Percentiles rank a stretch among this genome's conserved stretches.
These are phyloP conservation scores for Sula dactylatra DNA, from an alignment of 2,113 vertebrate genomes.

Conservation along the genomic window DNA sequence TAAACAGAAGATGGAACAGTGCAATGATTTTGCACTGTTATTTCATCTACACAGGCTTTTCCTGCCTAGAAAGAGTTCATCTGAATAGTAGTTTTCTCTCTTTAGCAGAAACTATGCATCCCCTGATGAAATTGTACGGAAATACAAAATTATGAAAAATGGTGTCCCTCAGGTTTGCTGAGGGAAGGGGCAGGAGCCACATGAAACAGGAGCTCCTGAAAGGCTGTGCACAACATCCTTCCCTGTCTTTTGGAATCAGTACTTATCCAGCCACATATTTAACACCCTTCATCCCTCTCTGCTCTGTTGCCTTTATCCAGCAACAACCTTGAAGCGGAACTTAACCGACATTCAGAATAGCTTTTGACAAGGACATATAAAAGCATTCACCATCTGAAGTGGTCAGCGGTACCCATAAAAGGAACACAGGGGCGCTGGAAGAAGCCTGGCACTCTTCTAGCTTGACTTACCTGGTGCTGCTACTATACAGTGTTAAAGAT, in stretches of 20 bases:
- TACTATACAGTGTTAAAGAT: accelerated
- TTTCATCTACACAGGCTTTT: background rate
- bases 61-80: background rate
- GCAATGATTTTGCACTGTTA: background rate
- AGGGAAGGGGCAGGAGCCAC: background rate
- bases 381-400: background rate
- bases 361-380: background rate
- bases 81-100: background rate
- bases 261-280: background rate
- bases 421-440: background rate
- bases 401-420: background rate
- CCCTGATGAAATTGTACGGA: background rate
- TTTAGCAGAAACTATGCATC: background rate
- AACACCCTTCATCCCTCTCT: background rate
- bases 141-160: background rate
- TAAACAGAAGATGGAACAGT: background rate
- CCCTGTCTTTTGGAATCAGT: background rate
- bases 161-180: background rate
- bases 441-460: background rate
- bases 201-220: background rate
- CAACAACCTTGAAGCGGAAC: background rate
- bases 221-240: background rate
- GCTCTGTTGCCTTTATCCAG: background rate
- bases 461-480: background rate
- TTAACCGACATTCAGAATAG: background rate